Evolutionary conservation across 2,888 invertebrate species (phyloP).

Genomic region (Eucera pruinosa): DNA sequence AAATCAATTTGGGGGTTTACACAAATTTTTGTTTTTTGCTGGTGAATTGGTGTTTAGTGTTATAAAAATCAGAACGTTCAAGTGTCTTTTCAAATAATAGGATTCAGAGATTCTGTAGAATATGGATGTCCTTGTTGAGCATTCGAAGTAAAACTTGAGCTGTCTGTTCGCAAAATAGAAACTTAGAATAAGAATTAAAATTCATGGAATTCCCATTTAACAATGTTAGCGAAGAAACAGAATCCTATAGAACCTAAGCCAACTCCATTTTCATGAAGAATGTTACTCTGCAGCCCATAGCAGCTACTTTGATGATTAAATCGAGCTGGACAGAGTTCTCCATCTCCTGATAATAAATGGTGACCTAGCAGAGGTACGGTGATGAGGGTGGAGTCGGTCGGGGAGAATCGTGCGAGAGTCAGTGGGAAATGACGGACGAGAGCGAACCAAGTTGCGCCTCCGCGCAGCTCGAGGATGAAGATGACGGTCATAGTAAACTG

Average conservation of each 20-base stretch:
- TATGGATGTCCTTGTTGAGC: too few relatives aligned
- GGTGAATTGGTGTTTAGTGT: too few relatives aligned
- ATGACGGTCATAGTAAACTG: slow-evolving; percentile 1
- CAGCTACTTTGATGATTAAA: not conserved
- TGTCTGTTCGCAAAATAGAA: too few relatives aligned
- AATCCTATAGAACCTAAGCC: not conserved
- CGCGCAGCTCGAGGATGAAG: slow-evolving; percentile 34
- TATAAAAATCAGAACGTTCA: too few relatives aligned
- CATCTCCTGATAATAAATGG: slow-evolving; percentile 56
- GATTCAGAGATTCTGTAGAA: too few relatives aligned
- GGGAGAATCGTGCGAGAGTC: not conserved
- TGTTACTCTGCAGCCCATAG: not conserved
- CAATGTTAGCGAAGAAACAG: not conserved
- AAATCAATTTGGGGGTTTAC: too few relatives aligned
- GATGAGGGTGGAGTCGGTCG: slow-evolving; percentile 41
- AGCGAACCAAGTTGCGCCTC: slow-evolving; percentile 27
- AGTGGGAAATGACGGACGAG: slow-evolving; percentile 19
- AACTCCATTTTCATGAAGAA: not conserved
- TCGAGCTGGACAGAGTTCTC: not conserved
- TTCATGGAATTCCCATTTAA: too few relatives aligned
- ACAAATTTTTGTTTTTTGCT: too few relatives aligned
- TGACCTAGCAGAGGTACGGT: slow-evolving; percentile 44
- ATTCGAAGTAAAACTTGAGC: too few relatives aligned
- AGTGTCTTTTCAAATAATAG: too few relatives aligned
- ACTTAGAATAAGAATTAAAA: too few relatives aligned